These are phyloP conservation scores for Strix uralensis DNA, from an alignment of 2,113 vertebrate species.

Conservation along the genomic window DNA sequence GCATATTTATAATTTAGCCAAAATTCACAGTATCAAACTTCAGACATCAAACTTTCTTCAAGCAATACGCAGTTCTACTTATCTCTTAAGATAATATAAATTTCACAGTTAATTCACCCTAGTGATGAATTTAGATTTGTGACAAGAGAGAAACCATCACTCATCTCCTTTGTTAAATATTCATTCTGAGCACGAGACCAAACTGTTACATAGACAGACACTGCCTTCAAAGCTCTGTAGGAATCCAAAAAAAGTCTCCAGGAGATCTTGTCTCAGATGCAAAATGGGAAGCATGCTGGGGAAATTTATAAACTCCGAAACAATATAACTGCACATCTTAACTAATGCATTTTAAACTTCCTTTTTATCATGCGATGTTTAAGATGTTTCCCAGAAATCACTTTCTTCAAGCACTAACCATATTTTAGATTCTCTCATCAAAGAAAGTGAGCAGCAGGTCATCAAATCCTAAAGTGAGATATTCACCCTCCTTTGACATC, in stretches of 20 bases:
- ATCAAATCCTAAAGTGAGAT: conserved; percentile 66
- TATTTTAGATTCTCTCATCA: conserved; percentile 64
- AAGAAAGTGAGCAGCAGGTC: conserved; percentile 68
- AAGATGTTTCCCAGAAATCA: conserved; percentile 52
- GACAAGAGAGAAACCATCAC: conserved; percentile 56
- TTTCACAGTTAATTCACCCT: conserved; percentile 52
- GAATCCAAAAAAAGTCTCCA: conserved; percentile 54
- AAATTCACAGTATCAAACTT: background rate
- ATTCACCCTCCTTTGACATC: conserved; percentile 67
- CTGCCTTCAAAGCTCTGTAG: conserved; percentile 61
- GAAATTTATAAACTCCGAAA: conserved; percentile 36
- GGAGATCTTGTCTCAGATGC: conserved; percentile 50
- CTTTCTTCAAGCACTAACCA: conserved; percentile 29
- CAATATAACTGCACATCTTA: conserved; percentile 45
- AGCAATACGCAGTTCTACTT: background rate
- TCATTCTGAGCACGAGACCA: conserved; percentile 64
- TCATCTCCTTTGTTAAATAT: conserved; percentile 64
- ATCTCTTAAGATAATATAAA: conserved; percentile 15
- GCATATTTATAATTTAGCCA: background rate
- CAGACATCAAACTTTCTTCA: background rate
- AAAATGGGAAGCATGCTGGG: conserved; percentile 42
- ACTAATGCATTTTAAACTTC: conserved; percentile 23
- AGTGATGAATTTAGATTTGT: conserved; percentile 42
- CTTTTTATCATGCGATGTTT: background rate
- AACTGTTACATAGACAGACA: conserved; percentile 60